Conservation (phyloP, 2,113 vertebrate genomes). For the Vulpes lagopus region DNA sequence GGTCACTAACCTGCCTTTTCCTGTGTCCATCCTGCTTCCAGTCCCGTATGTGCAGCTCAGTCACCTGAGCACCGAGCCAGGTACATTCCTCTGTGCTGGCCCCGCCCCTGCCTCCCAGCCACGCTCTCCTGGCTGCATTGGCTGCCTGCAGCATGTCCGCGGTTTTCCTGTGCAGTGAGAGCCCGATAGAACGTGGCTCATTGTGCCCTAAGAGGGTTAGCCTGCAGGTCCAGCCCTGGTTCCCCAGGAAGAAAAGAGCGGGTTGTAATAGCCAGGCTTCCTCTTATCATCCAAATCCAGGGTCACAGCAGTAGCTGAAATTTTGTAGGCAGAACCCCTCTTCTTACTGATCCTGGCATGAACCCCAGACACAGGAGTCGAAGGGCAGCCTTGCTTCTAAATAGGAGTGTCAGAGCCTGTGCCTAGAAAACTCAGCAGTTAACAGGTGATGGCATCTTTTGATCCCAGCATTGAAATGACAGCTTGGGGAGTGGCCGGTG, state of each 20-base stretch:
- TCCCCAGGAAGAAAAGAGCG: not conserved
- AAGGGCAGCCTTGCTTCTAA: constrained; percentile 39
- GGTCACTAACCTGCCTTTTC: constrained; percentile 87
- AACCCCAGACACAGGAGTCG: not conserved
- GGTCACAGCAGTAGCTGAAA: not conserved
- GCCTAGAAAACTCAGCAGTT: not conserved
- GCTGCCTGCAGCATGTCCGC: constrained; percentile 86
- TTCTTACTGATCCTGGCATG: not conserved
- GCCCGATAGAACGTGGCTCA: constrained; percentile 82
- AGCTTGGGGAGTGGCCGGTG: not conserved
- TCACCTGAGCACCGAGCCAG: constrained; percentile 95
- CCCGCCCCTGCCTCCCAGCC: constrained; percentile 58
- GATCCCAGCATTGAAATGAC: constrained; percentile 6
- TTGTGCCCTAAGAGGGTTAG: constrained; percentile 23
- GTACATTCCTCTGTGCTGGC: constrained; percentile 88
- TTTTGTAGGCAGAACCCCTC: not conserved
- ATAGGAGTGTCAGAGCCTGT: not conserved
- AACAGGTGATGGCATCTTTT: constrained; percentile 11
- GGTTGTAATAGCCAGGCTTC: not conserved
- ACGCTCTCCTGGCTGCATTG: constrained; percentile 77
- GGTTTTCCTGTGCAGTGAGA: constrained; percentile 80
- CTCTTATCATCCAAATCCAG: not conserved
- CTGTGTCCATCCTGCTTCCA: constrained; percentile 92
- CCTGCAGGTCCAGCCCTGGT: not conserved
- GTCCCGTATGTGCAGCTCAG: constrained; percentile 96